Percentiles rank a stretch among this genome's conserved stretches.
Evolutionary conservation across 2,797 vertebrate genomes (phyloP).

Genomic region (Perodicticus potto): DNA sequence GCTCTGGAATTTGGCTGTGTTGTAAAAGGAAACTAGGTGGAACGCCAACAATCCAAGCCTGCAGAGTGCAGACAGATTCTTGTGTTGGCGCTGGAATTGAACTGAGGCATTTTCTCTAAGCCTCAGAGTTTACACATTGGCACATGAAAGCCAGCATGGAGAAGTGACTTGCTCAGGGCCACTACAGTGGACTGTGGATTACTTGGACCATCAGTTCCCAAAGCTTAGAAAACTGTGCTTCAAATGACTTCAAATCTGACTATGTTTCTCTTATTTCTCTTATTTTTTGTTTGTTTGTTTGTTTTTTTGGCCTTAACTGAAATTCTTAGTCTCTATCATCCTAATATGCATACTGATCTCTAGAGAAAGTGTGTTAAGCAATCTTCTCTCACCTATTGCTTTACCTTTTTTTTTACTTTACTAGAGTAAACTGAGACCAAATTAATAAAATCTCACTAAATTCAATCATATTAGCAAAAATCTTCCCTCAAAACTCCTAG

Average conservation of each 20-base stretch:
- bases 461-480: neutral
- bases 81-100: neutral
- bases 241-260: neutral
- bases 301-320: neutral
- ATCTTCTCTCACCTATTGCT: neutral
- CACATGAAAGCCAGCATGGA: neutral
- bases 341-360: neutral
- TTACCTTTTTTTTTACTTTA: neutral
- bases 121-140: neutral
- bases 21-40: neutral
- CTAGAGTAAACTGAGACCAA: neutral
- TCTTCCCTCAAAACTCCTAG: neutral
- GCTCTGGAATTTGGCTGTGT: neutral
- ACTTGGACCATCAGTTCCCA: neutral
- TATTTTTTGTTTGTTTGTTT: neutral
- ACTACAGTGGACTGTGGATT: neutral
- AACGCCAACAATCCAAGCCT: neutral
- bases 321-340: neutral
- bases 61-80: neutral
- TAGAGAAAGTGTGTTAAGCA: neutral
- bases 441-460: neutral
- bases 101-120: neutral
- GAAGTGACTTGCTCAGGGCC: neutral
- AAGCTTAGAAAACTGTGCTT: neutral
- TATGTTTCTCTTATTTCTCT: neutral